Evolutionary conservation across 2,888 invertebrate species (phyloP).

Genomic region (Meteorus colon): DNA sequence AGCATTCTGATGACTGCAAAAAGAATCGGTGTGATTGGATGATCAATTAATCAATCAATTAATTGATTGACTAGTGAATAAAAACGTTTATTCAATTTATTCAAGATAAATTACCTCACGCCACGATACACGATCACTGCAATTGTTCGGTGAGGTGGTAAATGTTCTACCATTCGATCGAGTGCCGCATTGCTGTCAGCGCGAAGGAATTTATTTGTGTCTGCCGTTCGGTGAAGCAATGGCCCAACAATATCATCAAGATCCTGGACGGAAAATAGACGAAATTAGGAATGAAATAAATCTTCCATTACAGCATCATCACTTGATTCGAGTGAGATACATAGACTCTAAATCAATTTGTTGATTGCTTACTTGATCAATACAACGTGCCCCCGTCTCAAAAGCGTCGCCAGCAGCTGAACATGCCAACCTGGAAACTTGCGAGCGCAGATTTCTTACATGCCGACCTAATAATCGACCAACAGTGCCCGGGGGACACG

Average conservation of each 20-base stretch:
- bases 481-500: constrained; percentile 80
- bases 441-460: constrained; percentile 92
- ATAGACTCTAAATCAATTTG: not conserved
- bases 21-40: constrained; percentile 17
- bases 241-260: constrained; percentile 89
- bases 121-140: constrained; percentile 82
- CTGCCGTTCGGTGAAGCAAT: constrained; percentile 90
- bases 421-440: constrained; percentile 93
- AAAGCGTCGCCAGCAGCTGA: constrained; percentile 88
- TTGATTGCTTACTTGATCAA: constrained; percentile 64
- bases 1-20: constrained; percentile 85
- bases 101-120: constrained; percentile 72
- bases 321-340: not conserved
- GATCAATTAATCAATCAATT: not conserved
- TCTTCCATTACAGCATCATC: not conserved
- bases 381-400: constrained; percentile 74
- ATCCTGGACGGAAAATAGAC: constrained; percentile 76
- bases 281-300: not conserved
- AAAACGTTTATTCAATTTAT: constrained; percentile 27
- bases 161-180: constrained; percentile 85
- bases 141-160: constrained; percentile 81
- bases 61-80: constrained; percentile 10
- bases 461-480: constrained; percentile 84
- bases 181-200: constrained; percentile 91
- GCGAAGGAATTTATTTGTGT: constrained; percentile 94